Base-by-base conservation (phyloP, 2,797 vertebrate species). In the Mergus octosetaceus region DNA sequence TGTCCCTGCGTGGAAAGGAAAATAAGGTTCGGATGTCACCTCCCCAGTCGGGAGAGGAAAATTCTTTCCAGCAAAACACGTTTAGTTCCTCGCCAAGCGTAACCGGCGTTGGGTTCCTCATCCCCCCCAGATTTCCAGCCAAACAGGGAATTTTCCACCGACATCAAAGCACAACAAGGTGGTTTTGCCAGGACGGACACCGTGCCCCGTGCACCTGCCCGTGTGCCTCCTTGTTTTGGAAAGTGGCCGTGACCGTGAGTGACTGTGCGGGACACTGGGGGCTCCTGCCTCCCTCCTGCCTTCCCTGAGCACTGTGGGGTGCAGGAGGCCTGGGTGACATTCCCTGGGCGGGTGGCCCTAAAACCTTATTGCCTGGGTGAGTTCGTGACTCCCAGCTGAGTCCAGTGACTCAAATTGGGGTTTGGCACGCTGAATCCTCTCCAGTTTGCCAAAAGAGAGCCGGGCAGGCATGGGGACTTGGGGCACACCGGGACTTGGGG, bases 121-220 rank as follows among this genome's bases (percentile, higher is more conserved):
- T 13, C 25, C 39, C 34, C 39, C 25, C 21, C 36, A 68, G 30
- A 73, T 71, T 61, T 58, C 71, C 0, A 8, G 71, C 75, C 88
- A 95, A 87, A 96, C 25, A 83, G 90, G 84, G 91, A 95, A 95
- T 94, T 97, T 97, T 96, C 96, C 96, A 96, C 24, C 69, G 51
- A 85, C 64, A 96, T 97, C 95, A 95, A 96, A 97, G 95, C 61
- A 54, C 41, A 88, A 22, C 30, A 21, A 0, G 0, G 19, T 1
- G 11, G 8, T 87, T 95, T 90, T 87, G 54, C 49, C 58, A 69
- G 69, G 76, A 80, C 0, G 0, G 82, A 87, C 34, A 54, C 2
- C 20, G 2, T 84, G 87, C 39, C 91, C 83, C 32, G 49, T 3
- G 4, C 91, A 95, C 87, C 94, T 94, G 91, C 38, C 64, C 0